These are phyloP conservation scores for Amyelois transitella DNA, from an alignment of 1,140 invertebrate genomes.

Conservation along the genomic window DNA sequence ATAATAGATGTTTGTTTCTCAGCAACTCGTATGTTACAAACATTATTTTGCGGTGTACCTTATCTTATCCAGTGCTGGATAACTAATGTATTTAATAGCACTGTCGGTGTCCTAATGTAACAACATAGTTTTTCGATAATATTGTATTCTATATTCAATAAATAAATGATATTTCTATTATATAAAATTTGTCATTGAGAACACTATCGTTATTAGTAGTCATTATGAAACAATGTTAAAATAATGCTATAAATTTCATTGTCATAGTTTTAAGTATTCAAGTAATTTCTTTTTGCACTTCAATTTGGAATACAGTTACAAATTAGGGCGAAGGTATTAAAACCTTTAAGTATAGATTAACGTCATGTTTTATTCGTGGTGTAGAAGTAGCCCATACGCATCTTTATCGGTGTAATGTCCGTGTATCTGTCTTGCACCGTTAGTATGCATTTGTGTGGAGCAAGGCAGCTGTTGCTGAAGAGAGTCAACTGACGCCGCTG, in stretches of 20 bases:
- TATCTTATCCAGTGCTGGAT: slow-evolving; percentile 52
- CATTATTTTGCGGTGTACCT: slow-evolving; percentile 52
- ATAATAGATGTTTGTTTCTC: slow-evolving; percentile 55
- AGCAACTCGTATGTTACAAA: slow-evolving; percentile 52
- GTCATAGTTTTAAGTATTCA: slow-evolving; percentile 71
- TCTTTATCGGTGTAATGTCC: slow-evolving; percentile 36
- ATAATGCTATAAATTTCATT: slow-evolving; percentile 67
- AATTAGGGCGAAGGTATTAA: slow-evolving; percentile 59
- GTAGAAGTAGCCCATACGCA: slow-evolving; percentile 54
- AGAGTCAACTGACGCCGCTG: neutral
- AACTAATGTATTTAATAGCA: slow-evolving; percentile 62
- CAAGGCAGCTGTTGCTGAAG: slow-evolving; percentile 20
- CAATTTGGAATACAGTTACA: slow-evolving; percentile 60
- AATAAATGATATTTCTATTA: slow-evolving; percentile 71
- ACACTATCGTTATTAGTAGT: slow-evolving; percentile 66
- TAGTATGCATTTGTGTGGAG: slow-evolving; percentile 15
- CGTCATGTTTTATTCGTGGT: slow-evolving; percentile 57
- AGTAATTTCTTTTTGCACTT: slow-evolving; percentile 68
- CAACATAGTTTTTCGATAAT: slow-evolving; percentile 70
- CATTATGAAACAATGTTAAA: slow-evolving; percentile 61
- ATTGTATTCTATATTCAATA: slow-evolving; percentile 73
- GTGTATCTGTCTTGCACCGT: slow-evolving; percentile 32
- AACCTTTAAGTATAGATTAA: slow-evolving; percentile 55
- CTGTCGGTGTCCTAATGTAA: slow-evolving; percentile 68
- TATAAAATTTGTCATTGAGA: slow-evolving; percentile 69